Percentiles rank a stretch among this genome's conserved stretches.
Conservation (phyloP, 2,888 invertebrate species). For the Campoplex nolae region DNA sequence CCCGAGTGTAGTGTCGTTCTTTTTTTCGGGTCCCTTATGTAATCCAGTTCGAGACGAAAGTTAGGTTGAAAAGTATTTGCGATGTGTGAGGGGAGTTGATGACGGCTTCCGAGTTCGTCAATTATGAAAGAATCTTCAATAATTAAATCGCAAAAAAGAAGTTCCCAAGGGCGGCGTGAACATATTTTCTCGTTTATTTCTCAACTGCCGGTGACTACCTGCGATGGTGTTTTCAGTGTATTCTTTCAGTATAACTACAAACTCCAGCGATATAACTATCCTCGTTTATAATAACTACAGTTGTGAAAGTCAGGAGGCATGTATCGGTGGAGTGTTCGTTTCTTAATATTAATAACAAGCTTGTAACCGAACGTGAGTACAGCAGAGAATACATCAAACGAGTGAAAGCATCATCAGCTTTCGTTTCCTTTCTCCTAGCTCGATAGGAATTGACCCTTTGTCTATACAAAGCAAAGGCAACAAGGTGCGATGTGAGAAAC, state of each 20-base stretch:
- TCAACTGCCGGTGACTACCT: slow-evolving; percentile 69
- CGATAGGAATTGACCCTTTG: neutral
- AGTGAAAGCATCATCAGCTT: neutral
- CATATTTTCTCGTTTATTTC: slow-evolving; percentile 83
- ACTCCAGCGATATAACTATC: neutral
- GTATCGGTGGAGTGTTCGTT: neutral
- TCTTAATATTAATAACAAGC: neutral
- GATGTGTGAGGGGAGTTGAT: slow-evolving; percentile 47
- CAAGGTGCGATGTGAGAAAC: no score
- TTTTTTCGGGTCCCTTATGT: slow-evolving; percentile 20
- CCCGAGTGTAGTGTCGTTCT: slow-evolving; percentile 23
- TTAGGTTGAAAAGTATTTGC: slow-evolving; percentile 68
- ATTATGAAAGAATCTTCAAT: slow-evolving; percentile 81
- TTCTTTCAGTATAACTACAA: slow-evolving; percentile 16
- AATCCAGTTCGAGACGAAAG: slow-evolving; percentile 46
- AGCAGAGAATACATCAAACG: neutral
- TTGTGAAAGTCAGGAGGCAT: slow-evolving; percentile 4
- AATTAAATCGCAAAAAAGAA: slow-evolving; percentile 76
- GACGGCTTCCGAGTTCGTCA: slow-evolving; percentile 78
- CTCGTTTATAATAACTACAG: slow-evolving; percentile 17
- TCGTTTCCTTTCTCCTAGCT: neutral
- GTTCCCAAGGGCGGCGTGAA: slow-evolving; percentile 82
- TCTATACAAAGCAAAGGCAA: neutral
- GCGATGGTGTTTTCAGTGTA: slow-evolving; percentile 7
- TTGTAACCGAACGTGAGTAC: neutral